These are phyloP conservation scores for Protodeltote pygarga DNA, from an alignment of 2,888 invertebrate species.

Conservation along the genomic window DNA sequence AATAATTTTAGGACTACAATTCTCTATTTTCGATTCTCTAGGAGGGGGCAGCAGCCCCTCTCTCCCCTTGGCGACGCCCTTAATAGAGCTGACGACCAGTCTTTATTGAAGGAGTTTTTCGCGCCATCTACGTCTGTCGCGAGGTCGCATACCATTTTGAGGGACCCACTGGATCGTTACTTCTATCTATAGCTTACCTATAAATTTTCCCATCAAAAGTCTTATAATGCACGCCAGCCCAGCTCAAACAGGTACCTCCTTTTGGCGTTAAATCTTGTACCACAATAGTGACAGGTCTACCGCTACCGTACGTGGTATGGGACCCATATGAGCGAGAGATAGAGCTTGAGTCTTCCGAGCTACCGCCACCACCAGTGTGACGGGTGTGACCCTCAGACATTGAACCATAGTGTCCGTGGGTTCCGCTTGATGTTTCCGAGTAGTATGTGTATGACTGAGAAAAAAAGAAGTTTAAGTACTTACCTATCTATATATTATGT, in stretches of 20 bases:
- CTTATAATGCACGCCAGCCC: constrained; percentile 93
- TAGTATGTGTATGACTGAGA: constrained; percentile 42
- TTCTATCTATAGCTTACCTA: constrained; percentile 78
- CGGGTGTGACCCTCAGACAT: constrained; percentile 5
- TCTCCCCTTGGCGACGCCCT: too few relatives aligned
- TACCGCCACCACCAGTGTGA: too few relatives aligned
- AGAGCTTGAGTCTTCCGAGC: too few relatives aligned
- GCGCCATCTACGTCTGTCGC: too few relatives aligned
- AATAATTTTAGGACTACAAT: too few relatives aligned
- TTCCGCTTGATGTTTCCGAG: constrained; percentile 35
- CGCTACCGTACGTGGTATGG: constrained; percentile 11
- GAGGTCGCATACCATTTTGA: too few relatives aligned
- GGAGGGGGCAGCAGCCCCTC: too few relatives aligned
- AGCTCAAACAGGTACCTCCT: constrained; percentile 91
- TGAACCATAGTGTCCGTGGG: constrained; percentile 31
- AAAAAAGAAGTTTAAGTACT: background rate
- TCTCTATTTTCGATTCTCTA: too few relatives aligned
- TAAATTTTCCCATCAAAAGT: constrained; percentile 94
- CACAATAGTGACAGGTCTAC: constrained; percentile 57
- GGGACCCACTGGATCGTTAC: background rate
- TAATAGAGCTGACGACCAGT: too few relatives aligned
- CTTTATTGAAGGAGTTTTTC: too few relatives aligned
- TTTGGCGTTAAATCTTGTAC: constrained; percentile 83
- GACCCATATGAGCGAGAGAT: constrained; percentile 2
- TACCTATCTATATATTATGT: too few relatives aligned